Conservation (phyloP, 2,888 invertebrate genomes). For the Ormyrus rosae region DNA sequence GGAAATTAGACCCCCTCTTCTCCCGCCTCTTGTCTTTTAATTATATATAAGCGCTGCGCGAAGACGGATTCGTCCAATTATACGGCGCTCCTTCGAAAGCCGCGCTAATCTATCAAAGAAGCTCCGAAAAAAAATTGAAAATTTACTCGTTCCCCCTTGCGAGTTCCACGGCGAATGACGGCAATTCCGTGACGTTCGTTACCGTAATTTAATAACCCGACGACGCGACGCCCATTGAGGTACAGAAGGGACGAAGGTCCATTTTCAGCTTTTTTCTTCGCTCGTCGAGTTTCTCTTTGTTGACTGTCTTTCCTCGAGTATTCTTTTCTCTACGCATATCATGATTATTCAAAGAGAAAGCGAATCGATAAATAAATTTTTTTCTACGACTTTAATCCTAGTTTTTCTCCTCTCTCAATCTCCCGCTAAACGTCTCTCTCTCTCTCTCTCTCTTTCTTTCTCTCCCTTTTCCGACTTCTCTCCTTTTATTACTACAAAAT, state of each 20-base stretch:
- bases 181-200: constrained; percentile 17
- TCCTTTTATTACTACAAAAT: constrained; percentile 43
- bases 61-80: constrained; percentile 17
- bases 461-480: background rate
- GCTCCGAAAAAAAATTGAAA: too few species aligned
- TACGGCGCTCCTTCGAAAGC: background rate
- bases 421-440: constrained; percentile 18
- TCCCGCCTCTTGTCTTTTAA: too few species aligned
- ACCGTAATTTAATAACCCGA: constrained; percentile 5
- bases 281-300: background rate
- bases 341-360: too few species aligned
- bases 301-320: background rate
- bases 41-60: background rate
- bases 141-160: too few species aligned
- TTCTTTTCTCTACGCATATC: too few species aligned
- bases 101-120: too few species aligned
- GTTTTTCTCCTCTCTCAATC: constrained; percentile 18
- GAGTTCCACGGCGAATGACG: background rate
- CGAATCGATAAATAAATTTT: background rate
- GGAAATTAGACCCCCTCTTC: background rate
- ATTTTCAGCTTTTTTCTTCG: background rate
- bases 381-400: background rate
- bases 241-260: background rate
- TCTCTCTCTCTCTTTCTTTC: constrained; percentile 34
- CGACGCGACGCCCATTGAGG: too few species aligned